These are phyloP conservation scores for Typhlichthys subterraneus DNA, from an alignment of 2,797 vertebrate genomes.

Conservation along the genomic window DNA sequence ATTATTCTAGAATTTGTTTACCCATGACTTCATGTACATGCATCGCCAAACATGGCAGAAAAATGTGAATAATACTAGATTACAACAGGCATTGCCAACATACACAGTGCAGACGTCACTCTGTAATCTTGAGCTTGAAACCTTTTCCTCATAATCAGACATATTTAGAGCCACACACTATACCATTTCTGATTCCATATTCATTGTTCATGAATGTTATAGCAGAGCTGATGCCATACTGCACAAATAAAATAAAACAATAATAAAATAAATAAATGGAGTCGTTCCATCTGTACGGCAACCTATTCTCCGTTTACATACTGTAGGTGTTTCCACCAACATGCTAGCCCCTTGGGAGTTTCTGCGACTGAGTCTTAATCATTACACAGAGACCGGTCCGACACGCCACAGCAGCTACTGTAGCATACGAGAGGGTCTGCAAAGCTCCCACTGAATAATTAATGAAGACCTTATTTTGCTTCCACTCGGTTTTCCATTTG, in stretches of 20 bases:
- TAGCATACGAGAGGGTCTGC: slow-evolving; percentile 31
- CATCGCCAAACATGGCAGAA: too few relatives aligned
- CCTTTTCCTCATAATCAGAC: neutral
- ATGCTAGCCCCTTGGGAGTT: slow-evolving; percentile 24
- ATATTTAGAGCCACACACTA: neutral
- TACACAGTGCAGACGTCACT: too few relatives aligned
- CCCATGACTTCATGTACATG: too few relatives aligned
- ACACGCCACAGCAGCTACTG: slow-evolving; percentile 17
- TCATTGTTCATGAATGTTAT: slow-evolving; percentile 13
- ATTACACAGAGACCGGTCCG: slow-evolving; percentile 36
- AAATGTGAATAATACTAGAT: too few relatives aligned
- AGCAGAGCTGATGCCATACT: slow-evolving; percentile 1
- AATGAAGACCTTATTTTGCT: slow-evolving; percentile 33
- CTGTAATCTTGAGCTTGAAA: too few relatives aligned
- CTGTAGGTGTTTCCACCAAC: slow-evolving; percentile 8
- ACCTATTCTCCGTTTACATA: slow-evolving; percentile 21
- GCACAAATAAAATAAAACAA: slow-evolving; percentile 3
- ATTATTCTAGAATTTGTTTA: too few relatives aligned
- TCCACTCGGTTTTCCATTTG: slow-evolving; percentile 9
- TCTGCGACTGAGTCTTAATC: slow-evolving; percentile 52
- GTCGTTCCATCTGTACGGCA: slow-evolving; percentile 20
- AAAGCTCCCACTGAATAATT: slow-evolving; percentile 56
- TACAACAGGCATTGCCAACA: too few relatives aligned
- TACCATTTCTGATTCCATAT: slow-evolving; percentile 17
- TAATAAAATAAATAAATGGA: neutral